A percentile compares a stretch with the other conserved stretches of the same genome.
Evolutionary conservation across 2,113 vertebrate species (phyloP).

Genomic region (Sprattus sprattus): DNA sequence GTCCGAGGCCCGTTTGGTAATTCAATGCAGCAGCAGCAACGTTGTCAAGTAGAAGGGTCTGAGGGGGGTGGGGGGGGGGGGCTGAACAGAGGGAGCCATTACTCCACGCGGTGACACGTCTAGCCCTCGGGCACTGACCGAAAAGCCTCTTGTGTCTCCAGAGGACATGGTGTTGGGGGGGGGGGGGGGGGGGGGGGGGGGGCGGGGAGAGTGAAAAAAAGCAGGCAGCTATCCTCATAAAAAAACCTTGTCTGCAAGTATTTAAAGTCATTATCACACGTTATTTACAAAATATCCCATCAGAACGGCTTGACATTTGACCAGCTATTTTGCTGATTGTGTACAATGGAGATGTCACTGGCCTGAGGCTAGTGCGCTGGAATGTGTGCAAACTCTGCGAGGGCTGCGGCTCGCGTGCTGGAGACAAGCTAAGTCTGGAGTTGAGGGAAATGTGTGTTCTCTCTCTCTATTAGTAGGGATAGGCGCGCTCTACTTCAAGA

Average conservation of each 20-base stretch:
- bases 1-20: constrained; percentile 56
- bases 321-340: constrained; percentile 58
- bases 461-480: no score
- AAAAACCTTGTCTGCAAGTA: constrained; percentile 67
- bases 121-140: constrained; percentile 54
- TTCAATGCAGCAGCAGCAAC: constrained; percentile 55
- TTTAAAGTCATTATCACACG: constrained; percentile 68
- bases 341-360: constrained; percentile 66
- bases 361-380: constrained; percentile 61
- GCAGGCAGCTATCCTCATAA: constrained; percentile 50
- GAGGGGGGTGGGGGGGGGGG: background rate
- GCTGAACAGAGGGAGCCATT: constrained; percentile 49
- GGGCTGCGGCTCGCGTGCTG: constrained; percentile 57
- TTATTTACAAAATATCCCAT: constrained; percentile 61
- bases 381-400: constrained; percentile 65
- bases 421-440: constrained; percentile 41
- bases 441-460: background rate
- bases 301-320: constrained; percentile 64
- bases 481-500: no score
- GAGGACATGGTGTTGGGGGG: background rate
- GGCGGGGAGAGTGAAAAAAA: background rate
- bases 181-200: background rate
- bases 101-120: constrained; percentile 62
- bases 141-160: constrained; percentile 54
- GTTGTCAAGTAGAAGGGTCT: background rate